Conservation (phyloP, 2,888 invertebrate genomes). For the Sericinus montela region DNA sequence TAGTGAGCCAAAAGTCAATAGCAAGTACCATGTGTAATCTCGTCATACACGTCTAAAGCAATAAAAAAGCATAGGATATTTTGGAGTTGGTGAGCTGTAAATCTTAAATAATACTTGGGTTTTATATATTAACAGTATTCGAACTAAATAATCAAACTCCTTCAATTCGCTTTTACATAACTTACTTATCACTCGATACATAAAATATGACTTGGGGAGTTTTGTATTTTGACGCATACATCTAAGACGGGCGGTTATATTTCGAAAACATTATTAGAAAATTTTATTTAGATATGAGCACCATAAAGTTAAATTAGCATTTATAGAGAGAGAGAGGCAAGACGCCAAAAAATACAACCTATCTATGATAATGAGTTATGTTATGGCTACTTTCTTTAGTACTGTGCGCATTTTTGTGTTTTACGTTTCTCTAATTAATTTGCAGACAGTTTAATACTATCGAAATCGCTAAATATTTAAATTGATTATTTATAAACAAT, state of each 20-base stretch:
- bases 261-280: background rate
- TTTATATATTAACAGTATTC: background rate
- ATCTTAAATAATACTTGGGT: no score
- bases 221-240: slow-evolving; percentile 15
- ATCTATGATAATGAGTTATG: background rate
- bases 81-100: no score
- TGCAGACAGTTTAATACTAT: background rate
- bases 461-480: background rate
- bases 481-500: background rate
- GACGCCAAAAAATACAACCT: slow-evolving; percentile 10
- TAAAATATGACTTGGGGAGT: no score
- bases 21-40: no score
- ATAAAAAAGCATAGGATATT: no score
- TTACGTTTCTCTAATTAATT: background rate
- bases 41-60: no score
- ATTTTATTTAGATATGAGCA: slow-evolving; percentile 4
- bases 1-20: no score
- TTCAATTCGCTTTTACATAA: background rate
- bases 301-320: slow-evolving; percentile 1
- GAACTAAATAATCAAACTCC: background rate
- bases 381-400: background rate
- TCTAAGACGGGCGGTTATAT: background rate
- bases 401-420: background rate
- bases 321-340: background rate
- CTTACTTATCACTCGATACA: no score